Conservation (phyloP, 2,888 invertebrate species). For the Crocallis elinguaria region DNA sequence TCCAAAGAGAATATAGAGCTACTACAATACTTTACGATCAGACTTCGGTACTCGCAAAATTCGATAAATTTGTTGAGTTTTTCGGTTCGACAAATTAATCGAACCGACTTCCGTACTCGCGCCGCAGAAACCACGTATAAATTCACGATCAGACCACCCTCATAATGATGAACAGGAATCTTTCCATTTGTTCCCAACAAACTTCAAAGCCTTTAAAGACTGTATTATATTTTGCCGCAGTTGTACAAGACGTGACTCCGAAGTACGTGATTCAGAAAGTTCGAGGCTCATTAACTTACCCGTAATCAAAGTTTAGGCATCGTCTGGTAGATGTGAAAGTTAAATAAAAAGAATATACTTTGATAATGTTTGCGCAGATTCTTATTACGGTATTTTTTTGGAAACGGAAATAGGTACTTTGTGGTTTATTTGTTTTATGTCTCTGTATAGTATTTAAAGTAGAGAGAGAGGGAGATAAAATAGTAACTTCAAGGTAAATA, state of each 20-base stretch:
- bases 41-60: too few species aligned
- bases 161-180: conserved; percentile 9
- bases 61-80: too few species aligned
- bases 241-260: conserved; percentile 48
- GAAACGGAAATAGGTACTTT: neutral
- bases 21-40: too few species aligned
- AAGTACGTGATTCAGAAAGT: conserved; percentile 53
- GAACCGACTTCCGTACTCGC: too few species aligned
- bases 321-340: conserved; percentile 22
- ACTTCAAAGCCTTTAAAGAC: conserved; percentile 14
- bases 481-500: too few species aligned
- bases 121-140: neutral
- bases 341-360: conserved; percentile 26
- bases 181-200: conserved; percentile 14
- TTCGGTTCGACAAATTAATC: too few species aligned
- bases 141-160: neutral
- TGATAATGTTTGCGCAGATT: conserved; percentile 12
- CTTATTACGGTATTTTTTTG: neutral
- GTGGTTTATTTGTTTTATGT: too few species aligned
- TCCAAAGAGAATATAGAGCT: too few species aligned
- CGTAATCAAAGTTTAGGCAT: conserved; percentile 45
- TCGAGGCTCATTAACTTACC: conserved; percentile 44
- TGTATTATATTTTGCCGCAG: conserved; percentile 30
- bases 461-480: too few species aligned
- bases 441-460: too few species aligned